phyloP scores from a whole-genome alignment of 2,113 vertebrate genomes.

The Mastomys coucha region DNA sequence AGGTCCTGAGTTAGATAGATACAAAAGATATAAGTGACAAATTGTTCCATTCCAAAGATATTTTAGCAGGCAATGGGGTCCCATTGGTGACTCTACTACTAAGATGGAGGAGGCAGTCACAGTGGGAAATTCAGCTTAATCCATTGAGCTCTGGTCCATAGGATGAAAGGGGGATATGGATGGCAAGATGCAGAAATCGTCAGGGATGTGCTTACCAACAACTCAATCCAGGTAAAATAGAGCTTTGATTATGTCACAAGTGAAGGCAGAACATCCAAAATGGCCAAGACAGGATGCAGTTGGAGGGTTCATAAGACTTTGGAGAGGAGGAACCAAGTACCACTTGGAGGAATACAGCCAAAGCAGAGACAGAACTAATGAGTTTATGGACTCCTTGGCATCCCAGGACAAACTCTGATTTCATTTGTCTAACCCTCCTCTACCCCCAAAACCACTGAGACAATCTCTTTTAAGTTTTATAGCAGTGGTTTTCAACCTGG shows the following conservation, averaged over 20 bases:
- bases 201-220: background rate
- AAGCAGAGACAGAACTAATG: background rate
- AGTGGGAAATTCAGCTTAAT: background rate
- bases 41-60: background rate
- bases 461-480: background rate
- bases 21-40: background rate
- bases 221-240: background rate
- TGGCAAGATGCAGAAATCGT: background rate
- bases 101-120: background rate
- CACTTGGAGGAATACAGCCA: background rate
- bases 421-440: background rate
- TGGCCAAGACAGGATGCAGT: background rate
- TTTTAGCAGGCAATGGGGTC: background rate
- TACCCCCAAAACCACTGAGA: background rate
- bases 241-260: background rate
- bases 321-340: background rate
- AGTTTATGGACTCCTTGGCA: background rate
- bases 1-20: conserved; percentile 25
- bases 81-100: background rate
- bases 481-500: background rate
- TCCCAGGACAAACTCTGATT: background rate
- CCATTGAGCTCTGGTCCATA: background rate
- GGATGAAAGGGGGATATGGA: background rate
- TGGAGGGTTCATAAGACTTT: background rate
- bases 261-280: background rate